Evolutionary conservation across 2,888 invertebrate species (phyloP).

Genomic region (Clunio marinus): DNA sequence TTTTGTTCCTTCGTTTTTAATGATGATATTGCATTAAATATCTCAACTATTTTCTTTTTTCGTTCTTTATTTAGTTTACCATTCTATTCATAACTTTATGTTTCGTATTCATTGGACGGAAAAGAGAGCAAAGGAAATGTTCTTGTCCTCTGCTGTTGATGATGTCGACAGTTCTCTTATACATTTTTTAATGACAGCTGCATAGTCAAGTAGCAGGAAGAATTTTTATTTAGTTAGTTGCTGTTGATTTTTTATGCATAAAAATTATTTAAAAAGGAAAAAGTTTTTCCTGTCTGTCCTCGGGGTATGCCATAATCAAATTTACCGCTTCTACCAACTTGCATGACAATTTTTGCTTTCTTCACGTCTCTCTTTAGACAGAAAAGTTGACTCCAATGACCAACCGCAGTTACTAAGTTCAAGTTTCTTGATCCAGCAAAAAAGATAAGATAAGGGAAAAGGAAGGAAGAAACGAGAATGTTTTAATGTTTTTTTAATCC

Average conservation of each 20-base stretch:
- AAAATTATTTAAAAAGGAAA: neutral
- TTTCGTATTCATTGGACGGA: too few relatives aligned
- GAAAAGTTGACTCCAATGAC: neutral
- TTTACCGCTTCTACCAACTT: neutral
- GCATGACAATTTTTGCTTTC: neutral
- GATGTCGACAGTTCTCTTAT: too few relatives aligned
- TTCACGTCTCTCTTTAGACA: neutral
- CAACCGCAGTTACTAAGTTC: slow-evolving; percentile 2
- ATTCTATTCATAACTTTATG: too few relatives aligned
- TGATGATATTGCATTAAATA: slow-evolving; percentile 37
- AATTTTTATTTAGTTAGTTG: too few relatives aligned
- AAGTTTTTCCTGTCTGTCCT: neutral
- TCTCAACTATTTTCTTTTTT: neutral
- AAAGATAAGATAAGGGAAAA: too few relatives aligned
- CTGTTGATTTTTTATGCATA: too few relatives aligned
- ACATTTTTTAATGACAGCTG: too few relatives aligned
- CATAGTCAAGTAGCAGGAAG: too few relatives aligned
- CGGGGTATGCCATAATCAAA: neutral
- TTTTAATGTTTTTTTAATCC: neutral
- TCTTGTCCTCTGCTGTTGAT: too few relatives aligned
- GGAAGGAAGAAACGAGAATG: neutral
- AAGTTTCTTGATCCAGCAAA: neutral
- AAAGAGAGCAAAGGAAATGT: too few relatives aligned
- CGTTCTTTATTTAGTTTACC: too few relatives aligned
- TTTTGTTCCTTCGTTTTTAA: slow-evolving; percentile 20